These are phyloP conservation scores for Coregonus sp. DNA, from an alignment of 2,797 vertebrate species.

Conservation along the genomic window DNA sequence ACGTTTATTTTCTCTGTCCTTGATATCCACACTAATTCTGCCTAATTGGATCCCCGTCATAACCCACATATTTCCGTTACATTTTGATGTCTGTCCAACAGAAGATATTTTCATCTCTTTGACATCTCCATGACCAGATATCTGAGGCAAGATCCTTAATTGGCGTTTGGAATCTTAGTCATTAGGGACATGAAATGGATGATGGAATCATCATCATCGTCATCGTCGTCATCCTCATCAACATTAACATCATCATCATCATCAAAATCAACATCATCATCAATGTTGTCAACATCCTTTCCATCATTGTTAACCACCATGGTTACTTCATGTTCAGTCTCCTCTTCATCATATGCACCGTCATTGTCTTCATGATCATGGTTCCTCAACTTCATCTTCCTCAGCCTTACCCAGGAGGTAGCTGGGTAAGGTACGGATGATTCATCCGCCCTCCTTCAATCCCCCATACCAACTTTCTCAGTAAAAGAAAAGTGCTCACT, in stretches of 20 bases:
- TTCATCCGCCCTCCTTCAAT: neutral
- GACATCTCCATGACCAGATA: constrained; percentile 40
- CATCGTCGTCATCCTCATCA: neutral
- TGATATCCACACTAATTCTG: constrained; percentile 71
- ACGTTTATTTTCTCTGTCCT: constrained; percentile 75
- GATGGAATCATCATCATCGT: neutral
- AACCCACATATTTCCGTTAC: constrained; percentile 63
- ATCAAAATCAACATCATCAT: neutral
- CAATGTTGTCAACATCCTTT: neutral
- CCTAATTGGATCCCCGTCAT: constrained; percentile 66
- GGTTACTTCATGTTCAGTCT: neutral
- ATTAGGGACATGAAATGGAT: neutral
- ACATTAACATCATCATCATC: neutral
- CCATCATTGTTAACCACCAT: neutral
- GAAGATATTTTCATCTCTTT: constrained; percentile 60
- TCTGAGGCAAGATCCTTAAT: neutral
- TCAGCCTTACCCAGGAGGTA: neutral
- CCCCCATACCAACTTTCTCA: neutral
- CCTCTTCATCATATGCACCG: neutral
- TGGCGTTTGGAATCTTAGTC: neutral
- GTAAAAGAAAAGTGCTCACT: neutral
- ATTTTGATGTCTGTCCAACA: constrained; percentile 57
- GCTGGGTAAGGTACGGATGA: too few species aligned
- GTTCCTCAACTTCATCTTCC: neutral
- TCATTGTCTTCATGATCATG: neutral